A percentile compares a stretch with the other conserved stretches of the same genome.
phyloP scores from a whole-genome alignment of 2,797 vertebrate species.

The Ispidina picta region DNA sequence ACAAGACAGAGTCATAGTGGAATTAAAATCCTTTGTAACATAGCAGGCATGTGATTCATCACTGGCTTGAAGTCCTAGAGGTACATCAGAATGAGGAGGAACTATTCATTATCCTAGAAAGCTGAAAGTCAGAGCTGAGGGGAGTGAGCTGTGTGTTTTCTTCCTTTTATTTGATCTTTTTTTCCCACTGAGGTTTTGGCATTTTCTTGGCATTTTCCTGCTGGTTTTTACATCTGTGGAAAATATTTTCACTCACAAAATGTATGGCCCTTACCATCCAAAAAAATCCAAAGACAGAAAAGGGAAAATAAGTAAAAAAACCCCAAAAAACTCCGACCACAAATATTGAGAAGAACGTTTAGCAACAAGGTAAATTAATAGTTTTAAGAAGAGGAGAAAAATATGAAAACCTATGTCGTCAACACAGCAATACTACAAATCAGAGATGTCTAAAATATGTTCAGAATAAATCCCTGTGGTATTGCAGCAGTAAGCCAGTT shows the following conservation, averaged over 20 bases:
- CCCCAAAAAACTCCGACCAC: background rate
- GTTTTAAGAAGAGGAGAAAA: background rate
- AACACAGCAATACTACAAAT: background rate
- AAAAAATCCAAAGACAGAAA: background rate
- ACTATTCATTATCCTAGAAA: background rate
- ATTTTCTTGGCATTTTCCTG: background rate
- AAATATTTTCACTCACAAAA: background rate
- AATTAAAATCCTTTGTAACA: background rate
- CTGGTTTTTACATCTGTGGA: background rate
- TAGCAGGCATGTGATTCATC: rapidly evolving
- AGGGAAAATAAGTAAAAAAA: background rate
- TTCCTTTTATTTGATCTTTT: background rate
- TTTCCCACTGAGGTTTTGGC: background rate
- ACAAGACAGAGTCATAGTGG: background rate
- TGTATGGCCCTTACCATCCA: background rate
- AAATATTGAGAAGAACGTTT: background rate
- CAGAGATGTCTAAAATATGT: background rate
- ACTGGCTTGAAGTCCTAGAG: background rate
- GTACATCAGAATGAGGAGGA: background rate
- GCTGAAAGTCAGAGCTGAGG: background rate
- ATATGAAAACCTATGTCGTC: background rate
- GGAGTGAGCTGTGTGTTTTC: rapidly evolving
- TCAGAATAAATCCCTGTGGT: background rate
- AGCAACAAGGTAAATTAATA: background rate
- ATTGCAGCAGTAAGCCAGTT: background rate